Evolutionary conservation across 2,888 invertebrate genomes (phyloP), one percentile per base, ranked within the genome.

Genomic region (Drosophila borealis): DNA sequence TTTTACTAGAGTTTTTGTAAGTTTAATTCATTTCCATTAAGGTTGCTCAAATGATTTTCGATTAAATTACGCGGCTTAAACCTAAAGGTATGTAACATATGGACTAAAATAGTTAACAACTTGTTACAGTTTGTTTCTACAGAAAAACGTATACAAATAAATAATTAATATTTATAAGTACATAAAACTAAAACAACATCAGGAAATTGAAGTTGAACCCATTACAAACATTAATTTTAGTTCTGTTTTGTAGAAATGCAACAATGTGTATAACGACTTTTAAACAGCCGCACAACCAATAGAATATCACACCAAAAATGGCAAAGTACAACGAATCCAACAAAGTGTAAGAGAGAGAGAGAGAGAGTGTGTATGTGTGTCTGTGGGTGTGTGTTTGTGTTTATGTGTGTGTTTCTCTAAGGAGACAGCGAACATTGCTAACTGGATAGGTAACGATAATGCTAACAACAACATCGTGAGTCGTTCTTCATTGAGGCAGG

Each of bases 281-380:
- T 73, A 88, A 83, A 68, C 62, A 74, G 80, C 67, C 90, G 90
- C 90, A 90, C 90, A 90, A 90, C 90, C 91, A 87, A 91, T 89
- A 89, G 85, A 90, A 88, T 90, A 90, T 90, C 90, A 90, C 90
- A 90, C 91, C 85, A 87, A 89, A 88, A 77, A 82, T 83, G 88
- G 83, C 80, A 83, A 84, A 83, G 88, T 86, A 82, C 83, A 88
- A 88, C 86, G 80, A 86, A 83, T 83, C 70, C 78, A 81, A 83
- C 82, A 81, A 60, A 74, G 69, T 64, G 53, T 62, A 68, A 73
- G 45, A 73, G 53, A 62, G 19, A 37, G 36, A 10, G 59, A 61
- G 50, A 46, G 45, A n/a, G 39, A 14, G 53, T n/a, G 54, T 48
- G 42, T 61, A 39, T 61, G 14, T 62, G 39, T 36, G 55, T 67